These are phyloP conservation scores for Tetrax tetrax DNA, from an alignment of 2,113 vertebrate genomes.

Conservation along the genomic window DNA sequence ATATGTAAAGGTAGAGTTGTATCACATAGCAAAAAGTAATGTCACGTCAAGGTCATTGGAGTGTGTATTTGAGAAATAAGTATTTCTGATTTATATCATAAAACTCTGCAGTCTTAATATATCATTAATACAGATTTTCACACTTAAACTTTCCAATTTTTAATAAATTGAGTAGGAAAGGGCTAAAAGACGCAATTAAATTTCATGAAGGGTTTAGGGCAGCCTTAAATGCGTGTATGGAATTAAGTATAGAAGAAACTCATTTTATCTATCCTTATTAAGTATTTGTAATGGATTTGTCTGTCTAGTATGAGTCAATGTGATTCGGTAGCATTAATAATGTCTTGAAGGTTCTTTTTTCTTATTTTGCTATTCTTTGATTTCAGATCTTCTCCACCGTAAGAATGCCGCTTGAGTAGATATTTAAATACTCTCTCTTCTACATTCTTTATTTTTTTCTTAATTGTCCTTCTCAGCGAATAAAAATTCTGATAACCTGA, in stretches of 20 bases:
- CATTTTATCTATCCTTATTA: neutral
- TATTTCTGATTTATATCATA: neutral
- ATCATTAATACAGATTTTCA: neutral
- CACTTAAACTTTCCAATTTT: neutral
- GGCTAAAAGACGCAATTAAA: neutral
- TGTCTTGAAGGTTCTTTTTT: neutral
- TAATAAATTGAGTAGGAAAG: neutral
- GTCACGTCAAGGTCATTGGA: neutral
- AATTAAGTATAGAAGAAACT: neutral
- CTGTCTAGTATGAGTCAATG: neutral
- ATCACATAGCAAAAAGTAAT: neutral
- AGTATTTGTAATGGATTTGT: constrained; percentile 2
- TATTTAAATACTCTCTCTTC: neutral
- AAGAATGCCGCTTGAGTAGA: neutral
- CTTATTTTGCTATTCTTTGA: neutral
- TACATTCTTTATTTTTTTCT: neutral
- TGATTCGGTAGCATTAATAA: neutral
- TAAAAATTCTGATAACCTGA: neutral
- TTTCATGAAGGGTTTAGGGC: neutral
- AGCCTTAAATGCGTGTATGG: neutral
- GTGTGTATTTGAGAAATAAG: neutral
- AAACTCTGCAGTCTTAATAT: neutral
- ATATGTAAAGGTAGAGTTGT: neutral
- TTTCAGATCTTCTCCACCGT: neutral
- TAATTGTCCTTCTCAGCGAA: neutral